Evolutionary conservation across 2,113 vertebrate genomes (phyloP), one percentile per base, ranked within the genome.

Genomic region (Dicerorhinus sumatrensis): DNA sequence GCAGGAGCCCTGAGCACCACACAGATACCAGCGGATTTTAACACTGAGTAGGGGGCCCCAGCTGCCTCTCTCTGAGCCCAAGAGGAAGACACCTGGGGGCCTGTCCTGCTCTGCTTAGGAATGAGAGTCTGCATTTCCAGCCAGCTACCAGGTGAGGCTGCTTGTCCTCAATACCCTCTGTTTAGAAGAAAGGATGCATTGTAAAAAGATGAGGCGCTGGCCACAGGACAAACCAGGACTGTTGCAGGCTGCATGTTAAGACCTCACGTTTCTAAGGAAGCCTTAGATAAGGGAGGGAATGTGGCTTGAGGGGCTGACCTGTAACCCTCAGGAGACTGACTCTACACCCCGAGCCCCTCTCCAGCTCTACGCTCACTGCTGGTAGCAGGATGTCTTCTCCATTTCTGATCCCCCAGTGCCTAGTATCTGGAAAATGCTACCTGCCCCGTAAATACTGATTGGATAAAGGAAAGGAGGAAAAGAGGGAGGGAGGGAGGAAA

Each of bases 91-190:
- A 16, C n/a, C n/a, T 6, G 0, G 14, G 17, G 5, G 3, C 39
- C 46, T 46, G 33, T 54, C 29, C 27, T 23, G 12, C 39, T 29
- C 0, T 0, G 42, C 42, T n/a, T 29, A 14, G 6, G 62, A 70
- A 42, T 8, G 2, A 14, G 7, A 23, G 1, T 25, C 87, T 84
- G 36, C 90, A 48, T 18, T 16, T 67, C 83, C 42, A 14, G 14
- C 36, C 67, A 29, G 58, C 23, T 42, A 17, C 83, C 48, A 7
- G 36, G 31, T 0, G 58, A 16, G 1, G 46, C 18, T 13, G 39
- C 27, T n/a, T n/a, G 60, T 8, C 51, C 42, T 70, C 5, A 0
- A 20, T 14, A 58, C 11, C 56, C 14, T 36, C 65, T 54, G 33
- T 11, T 3, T 8, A 46, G 48, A 92, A 87, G 92, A 14, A 46